phyloP scores from a whole-genome alignment of 1,140 invertebrate genomes.

The Trachelipus rathkii region DNA sequence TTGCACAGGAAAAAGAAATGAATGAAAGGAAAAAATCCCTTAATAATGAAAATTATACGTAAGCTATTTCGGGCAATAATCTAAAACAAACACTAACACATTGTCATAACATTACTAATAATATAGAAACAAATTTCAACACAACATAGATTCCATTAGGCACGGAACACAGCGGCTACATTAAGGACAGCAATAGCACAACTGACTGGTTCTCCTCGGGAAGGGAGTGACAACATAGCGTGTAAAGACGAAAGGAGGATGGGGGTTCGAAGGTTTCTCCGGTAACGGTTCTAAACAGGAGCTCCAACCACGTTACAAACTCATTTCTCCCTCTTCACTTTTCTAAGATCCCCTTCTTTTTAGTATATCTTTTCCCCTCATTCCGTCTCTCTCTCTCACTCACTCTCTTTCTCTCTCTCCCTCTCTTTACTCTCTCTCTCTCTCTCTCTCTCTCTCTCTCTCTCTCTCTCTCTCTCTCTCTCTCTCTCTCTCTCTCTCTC shows the following conservation, averaged over 20 bases:
- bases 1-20: neutral
- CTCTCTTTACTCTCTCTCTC: neutral
- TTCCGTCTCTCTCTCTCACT: neutral
- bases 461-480: neutral
- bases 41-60: neutral
- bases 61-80: neutral
- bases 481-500: neutral
- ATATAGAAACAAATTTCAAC: constrained; percentile 11
- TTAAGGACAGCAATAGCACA: constrained; percentile 4
- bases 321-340: neutral
- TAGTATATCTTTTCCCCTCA: neutral
- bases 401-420: neutral
- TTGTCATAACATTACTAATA: constrained; percentile 8
- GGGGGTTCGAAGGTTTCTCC: neutral
- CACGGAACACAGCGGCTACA: constrained; percentile 1
- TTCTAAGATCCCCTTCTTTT: neutral
- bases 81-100: constrained; percentile 7
- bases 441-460: neutral
- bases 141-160: constrained; percentile 1
- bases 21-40: neutral
- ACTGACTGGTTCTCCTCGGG: neutral
- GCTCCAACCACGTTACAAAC: constrained; percentile 3
- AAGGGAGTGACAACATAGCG: constrained; percentile 2
- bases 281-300: neutral
- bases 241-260: neutral